phyloP scores from a whole-genome alignment of 1,140 invertebrate species.

The Heliconius nattereri region DNA sequence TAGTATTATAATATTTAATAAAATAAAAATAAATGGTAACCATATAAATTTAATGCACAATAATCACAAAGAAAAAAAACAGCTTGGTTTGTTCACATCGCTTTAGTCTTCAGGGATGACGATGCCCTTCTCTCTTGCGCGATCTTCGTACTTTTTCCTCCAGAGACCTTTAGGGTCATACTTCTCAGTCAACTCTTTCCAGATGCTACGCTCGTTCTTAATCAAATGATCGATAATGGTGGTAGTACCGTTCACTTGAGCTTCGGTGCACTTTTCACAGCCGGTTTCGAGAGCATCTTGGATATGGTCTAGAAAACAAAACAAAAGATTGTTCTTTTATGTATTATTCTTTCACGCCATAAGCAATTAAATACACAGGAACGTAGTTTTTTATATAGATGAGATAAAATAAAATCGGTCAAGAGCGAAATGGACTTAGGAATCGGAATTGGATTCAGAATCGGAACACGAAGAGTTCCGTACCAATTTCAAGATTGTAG shows the following conservation, averaged over 20 bases:
- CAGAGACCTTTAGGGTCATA: constrained; percentile 81
- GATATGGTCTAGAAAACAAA: constrained; percentile 60
- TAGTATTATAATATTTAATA: background rate
- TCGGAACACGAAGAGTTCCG: no score
- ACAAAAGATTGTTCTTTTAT: background rate
- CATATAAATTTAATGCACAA: background rate
- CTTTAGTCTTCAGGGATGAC: constrained; percentile 23
- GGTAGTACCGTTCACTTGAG: constrained; percentile 80
- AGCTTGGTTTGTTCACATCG: background rate
- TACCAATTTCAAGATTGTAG: no score
- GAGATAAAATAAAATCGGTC: no score
- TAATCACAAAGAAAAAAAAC: background rate
- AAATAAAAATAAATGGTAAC: background rate
- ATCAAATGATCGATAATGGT: constrained; percentile 81
- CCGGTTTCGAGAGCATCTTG: constrained; percentile 84
- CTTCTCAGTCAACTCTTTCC: constrained; percentile 82
- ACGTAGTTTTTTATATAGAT: no score
- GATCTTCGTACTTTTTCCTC: constrained; percentile 77
- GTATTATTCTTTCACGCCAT: background rate
- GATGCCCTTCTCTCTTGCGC: constrained; percentile 22
- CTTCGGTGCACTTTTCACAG: constrained; percentile 83
- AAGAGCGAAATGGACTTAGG: no score
- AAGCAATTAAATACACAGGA: no score
- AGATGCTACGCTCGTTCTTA: constrained; percentile 82
- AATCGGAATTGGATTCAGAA: no score